These are phyloP conservation scores for Anas platyrhynchos DNA, from an alignment of 2,113 vertebrate genomes.

Conservation along the genomic window DNA sequence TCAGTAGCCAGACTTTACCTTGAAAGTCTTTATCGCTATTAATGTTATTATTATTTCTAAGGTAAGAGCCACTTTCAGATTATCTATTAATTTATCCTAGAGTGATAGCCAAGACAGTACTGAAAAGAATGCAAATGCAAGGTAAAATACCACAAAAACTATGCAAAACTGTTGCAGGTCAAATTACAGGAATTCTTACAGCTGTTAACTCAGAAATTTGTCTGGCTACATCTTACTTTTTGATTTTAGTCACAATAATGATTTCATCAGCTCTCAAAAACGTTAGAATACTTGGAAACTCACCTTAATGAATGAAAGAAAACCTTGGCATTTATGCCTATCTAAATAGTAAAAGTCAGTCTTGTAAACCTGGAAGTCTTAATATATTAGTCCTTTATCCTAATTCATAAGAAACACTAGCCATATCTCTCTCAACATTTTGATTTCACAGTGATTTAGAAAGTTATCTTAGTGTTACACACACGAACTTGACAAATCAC, in stretches of 20 bases:
- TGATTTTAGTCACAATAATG: neutral
- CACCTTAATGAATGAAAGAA: neutral
- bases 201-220: neutral
- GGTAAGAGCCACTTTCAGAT: neutral
- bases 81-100: neutral
- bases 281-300: neutral
- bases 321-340: neutral
- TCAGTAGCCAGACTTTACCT: neutral
- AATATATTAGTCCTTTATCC: neutral
- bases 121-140: neutral
- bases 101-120: neutral
- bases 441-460: neutral
- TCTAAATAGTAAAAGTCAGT: neutral
- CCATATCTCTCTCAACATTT: neutral
- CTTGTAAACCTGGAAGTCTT: neutral
- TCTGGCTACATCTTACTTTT: neutral
- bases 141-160: neutral
- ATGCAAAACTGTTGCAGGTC: neutral
- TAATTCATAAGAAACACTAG: neutral
- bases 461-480: neutral
- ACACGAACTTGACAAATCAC: neutral
- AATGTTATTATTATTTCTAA: neutral
- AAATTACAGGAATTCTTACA: slow-evolving; percentile 1
- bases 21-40: neutral
- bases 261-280: slow-evolving; percentile 12